Percentiles rank a stretch among this genome's conserved stretches.
These are phyloP conservation scores for Zaprionus obscuricornis DNA, from an alignment of 2,888 invertebrate genomes.

Conservation along the genomic window DNA sequence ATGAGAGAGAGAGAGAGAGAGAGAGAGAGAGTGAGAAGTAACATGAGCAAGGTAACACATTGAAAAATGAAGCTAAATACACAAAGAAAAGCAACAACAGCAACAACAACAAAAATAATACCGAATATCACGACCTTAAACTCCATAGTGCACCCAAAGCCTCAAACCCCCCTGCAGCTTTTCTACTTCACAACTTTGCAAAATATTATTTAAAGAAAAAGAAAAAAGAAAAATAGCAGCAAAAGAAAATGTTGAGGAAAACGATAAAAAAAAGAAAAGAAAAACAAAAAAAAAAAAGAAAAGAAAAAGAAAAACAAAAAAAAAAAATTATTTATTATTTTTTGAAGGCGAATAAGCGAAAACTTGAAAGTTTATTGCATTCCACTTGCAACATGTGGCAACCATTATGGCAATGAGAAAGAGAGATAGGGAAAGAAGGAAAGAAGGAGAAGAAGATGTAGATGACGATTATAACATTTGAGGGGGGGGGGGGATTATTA, in stretches of 20 bases:
- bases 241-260: not conserved
- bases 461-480: not conserved
- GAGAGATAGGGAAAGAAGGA: not conserved
- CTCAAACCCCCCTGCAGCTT: no score
- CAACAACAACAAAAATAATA: no score
- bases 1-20: not conserved
- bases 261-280: no score
- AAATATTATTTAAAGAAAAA: no score
- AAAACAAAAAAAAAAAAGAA: constrained; percentile 13
- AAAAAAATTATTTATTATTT: constrained; percentile 36
- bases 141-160: no score
- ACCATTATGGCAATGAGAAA: not conserved
- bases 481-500: no score
- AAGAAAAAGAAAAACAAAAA: constrained; percentile 24
- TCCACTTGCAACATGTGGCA: constrained; percentile 50
- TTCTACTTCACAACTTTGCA: no score
- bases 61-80: no score
- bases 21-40: no score
- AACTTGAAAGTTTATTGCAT: constrained; percentile 66
- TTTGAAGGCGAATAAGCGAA: constrained; percentile 32
- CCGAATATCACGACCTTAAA: no score
- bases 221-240: constrained; percentile 23
- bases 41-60: no score
- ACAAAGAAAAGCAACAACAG: no score
- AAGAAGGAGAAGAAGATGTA: not conserved